Conservation (phyloP, 2,888 invertebrate species). For the Boloria euphrosyne region DNA sequence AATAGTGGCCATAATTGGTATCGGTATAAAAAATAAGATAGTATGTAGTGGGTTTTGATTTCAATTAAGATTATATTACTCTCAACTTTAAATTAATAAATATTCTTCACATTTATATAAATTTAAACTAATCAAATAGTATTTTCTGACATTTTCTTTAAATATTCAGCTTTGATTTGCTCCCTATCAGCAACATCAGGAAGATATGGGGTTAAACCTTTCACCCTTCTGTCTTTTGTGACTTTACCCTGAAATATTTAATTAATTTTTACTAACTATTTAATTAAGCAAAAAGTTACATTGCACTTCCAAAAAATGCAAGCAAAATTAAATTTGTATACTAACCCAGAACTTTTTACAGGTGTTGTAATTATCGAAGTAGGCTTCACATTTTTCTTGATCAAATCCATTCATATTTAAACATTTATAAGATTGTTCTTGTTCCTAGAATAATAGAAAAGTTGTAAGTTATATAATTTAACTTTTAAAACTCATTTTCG, state of each 20-base stretch:
- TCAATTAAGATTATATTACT: not conserved
- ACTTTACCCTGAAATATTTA: slow-evolving; percentile 80
- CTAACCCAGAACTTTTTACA: slow-evolving; percentile 93
- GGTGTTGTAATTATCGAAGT: slow-evolving; percentile 89
- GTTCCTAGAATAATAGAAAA: slow-evolving; percentile 81
- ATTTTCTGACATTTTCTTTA: slow-evolving; percentile 56
- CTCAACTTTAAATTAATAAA: not conserved
- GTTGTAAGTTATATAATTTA: slow-evolving; percentile 2
- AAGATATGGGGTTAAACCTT: slow-evolving; percentile 85
- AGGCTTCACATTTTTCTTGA: slow-evolving; percentile 83
- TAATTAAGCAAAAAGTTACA: not conserved
- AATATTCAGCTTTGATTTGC: slow-evolving; percentile 84
- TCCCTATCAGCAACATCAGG: slow-evolving; percentile 87
- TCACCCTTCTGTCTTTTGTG: slow-evolving; percentile 79
- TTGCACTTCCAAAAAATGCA: not conserved
- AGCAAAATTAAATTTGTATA: slow-evolving; percentile 13
- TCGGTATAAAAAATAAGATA: no score
- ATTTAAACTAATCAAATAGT: slow-evolving; percentile 8
- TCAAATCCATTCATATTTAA: slow-evolving; percentile 86
- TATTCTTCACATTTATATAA: not conserved
- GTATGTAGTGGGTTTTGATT: no score
- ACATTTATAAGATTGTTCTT: slow-evolving; percentile 87
- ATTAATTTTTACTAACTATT: slow-evolving; percentile 10
- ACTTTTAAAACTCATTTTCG: not conserved
- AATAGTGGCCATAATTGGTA: no score